Conservation (phyloP, 2,113 vertebrate genomes). For the Daboia siamensis region DNA sequence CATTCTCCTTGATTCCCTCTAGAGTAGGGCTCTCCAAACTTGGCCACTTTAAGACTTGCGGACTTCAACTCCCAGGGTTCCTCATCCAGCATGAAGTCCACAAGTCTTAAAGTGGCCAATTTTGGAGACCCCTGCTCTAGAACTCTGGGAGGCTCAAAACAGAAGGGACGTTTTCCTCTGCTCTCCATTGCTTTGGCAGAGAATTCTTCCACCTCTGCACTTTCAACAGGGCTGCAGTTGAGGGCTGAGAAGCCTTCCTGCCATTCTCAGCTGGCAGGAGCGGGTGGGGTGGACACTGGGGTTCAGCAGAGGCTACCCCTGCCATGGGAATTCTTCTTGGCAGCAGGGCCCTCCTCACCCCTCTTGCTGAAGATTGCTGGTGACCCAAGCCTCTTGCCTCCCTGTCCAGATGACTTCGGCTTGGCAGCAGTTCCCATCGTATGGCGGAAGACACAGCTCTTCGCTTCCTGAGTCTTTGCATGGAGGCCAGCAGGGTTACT, state of each 20-base stretch:
- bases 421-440: constrained; percentile 67
- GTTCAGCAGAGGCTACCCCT: neutral
- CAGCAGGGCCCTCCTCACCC: neutral
- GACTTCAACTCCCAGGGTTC: neutral
- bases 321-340: neutral
- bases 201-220: neutral
- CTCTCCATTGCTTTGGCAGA: neutral
- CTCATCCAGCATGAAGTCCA: neutral
- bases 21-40: neutral
- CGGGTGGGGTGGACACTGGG: neutral
- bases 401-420: constrained; percentile 74
- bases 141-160: neutral
- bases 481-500: constrained; percentile 35
- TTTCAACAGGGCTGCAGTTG: neutral
- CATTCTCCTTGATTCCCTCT: neutral
- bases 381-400: neutral
- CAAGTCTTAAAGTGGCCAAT: no score
- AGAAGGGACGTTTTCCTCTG: neutral
- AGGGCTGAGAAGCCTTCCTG: neutral
- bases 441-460: constrained; percentile 60
- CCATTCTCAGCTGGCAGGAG: neutral
- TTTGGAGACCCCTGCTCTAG: neutral
- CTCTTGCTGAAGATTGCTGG: neutral
- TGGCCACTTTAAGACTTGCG: neutral
- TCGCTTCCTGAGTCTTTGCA: constrained; percentile 55